A percentile compares a stretch with the other conserved stretches of the same genome.
Conservation (phyloP, 2,797 vertebrate species). For the Malurus splendens region DNA sequence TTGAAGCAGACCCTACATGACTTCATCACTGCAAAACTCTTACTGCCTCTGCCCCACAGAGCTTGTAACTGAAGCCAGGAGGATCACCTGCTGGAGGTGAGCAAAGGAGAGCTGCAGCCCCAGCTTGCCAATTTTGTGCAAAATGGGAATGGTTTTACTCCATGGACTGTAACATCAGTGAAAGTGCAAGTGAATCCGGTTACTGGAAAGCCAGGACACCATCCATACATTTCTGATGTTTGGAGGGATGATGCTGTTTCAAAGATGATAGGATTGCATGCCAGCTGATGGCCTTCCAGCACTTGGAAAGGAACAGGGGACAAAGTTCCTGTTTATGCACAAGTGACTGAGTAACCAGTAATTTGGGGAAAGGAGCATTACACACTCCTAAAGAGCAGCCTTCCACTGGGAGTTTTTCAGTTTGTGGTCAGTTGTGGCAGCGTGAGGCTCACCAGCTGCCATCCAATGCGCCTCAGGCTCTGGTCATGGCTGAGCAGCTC, state of each 20-base stretch:
- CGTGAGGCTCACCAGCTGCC: conserved; percentile 36
- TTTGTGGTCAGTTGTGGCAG: conserved; percentile 50
- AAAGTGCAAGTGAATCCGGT: conserved; percentile 36
- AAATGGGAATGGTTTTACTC: background rate
- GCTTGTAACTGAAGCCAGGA: background rate
- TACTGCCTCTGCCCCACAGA: background rate
- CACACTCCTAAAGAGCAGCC: conserved; percentile 53
- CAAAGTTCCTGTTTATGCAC: conserved; percentile 66
- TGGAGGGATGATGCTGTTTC: conserved; percentile 5
- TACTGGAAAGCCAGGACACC: conserved; percentile 40
- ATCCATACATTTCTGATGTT: conserved; percentile 20
- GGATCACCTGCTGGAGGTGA: background rate
- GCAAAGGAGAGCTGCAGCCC: background rate
- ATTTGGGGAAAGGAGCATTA: conserved; percentile 61
- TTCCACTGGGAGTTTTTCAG: conserved; percentile 46
- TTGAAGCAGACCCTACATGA: background rate
- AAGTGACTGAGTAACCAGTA: conserved; percentile 56
- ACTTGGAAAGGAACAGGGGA: conserved; percentile 45
- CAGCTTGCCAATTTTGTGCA: background rate
- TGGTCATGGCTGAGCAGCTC: background rate
- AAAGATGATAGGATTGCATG: conserved; percentile 57
- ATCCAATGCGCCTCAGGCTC: conserved; percentile 19
- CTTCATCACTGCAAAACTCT: background rate
- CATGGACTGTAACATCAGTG: background rate
- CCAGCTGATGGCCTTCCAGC: conserved; percentile 47